phyloP scores from a whole-genome alignment of 2,888 invertebrate genomes.

The Tetragnatha montana region DNA sequence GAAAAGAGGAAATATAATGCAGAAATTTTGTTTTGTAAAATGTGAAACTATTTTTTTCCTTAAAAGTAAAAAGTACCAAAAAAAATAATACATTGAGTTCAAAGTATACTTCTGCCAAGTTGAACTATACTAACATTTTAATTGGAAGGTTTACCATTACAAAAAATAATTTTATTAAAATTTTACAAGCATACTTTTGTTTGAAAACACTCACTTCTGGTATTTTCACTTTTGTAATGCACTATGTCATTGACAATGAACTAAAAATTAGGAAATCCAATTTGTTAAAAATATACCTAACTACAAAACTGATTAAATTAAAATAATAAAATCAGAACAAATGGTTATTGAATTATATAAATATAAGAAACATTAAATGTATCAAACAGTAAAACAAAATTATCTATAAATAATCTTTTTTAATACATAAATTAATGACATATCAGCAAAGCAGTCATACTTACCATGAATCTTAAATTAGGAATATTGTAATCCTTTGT shows the following conservation, averaged over 20 bases:
- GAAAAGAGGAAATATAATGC: too few relatives aligned
- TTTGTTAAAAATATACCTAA: too few relatives aligned
- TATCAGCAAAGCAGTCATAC: constrained; percentile 33
- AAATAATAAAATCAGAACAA: constrained; percentile 45
- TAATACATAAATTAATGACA: not conserved
- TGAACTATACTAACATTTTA: not conserved
- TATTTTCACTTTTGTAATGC: constrained; percentile 84
- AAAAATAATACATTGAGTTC: not conserved
- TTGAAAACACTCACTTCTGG: constrained; percentile 74
- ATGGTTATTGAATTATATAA: constrained; percentile 1
- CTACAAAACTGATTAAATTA: not conserved
- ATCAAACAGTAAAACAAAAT: too few relatives aligned
- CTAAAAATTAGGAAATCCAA: constrained; percentile 74
- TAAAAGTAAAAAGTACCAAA: not conserved
- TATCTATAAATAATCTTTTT: not conserved
- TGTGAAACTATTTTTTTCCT: not conserved
- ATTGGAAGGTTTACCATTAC: not conserved
- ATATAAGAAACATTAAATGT: not conserved
- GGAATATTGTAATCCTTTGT: constrained; percentile 81
- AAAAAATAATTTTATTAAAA: not conserved
- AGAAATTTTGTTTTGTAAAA: not conserved
- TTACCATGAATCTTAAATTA: constrained; percentile 84
- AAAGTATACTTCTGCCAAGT: too few relatives aligned
- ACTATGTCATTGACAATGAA: constrained; percentile 82
- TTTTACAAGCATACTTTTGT: not conserved